Percentiles rank a stretch among this genome's conserved stretches.
Evolutionary conservation across 2,113 vertebrate species (phyloP).

Genomic region (Himantopus leucocephalus): DNA sequence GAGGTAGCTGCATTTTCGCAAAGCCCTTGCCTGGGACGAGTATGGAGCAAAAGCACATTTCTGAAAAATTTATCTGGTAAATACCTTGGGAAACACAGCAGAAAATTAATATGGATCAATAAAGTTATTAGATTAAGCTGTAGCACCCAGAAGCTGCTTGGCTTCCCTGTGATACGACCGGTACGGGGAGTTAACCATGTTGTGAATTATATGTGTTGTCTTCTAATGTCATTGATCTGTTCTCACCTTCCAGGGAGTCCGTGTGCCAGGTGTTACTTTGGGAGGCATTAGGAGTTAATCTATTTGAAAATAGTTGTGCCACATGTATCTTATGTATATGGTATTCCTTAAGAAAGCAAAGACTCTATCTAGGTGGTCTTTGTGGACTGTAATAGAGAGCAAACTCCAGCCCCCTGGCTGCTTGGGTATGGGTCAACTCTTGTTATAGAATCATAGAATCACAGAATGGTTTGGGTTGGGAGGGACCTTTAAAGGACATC

Average conservation of each 20-base stretch:
- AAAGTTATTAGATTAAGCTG: background rate
- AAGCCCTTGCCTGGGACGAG: background rate
- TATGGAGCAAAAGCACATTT: background rate
- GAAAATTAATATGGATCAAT: background rate
- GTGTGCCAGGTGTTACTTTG: background rate
- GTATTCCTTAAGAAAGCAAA: background rate
- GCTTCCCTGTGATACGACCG: accelerated
- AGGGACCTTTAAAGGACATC: background rate
- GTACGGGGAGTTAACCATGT: accelerated
- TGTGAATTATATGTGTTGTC: background rate
- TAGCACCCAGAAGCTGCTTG: background rate
- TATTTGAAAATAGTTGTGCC: background rate
- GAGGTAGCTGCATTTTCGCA: background rate
- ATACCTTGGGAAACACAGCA: background rate
- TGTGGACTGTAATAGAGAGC: background rate
- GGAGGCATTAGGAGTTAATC: background rate
- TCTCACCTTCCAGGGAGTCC: background rate
- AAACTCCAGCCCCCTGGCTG: background rate
- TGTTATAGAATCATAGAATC: background rate
- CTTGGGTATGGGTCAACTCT: background rate
- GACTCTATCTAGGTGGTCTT: background rate
- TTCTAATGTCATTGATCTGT: background rate
- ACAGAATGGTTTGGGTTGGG: background rate
- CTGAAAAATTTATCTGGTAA: background rate
- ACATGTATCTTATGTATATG: background rate